Evolutionary conservation across 2,888 invertebrate species (phyloP).

Genomic region (Ectobius pallidus): DNA sequence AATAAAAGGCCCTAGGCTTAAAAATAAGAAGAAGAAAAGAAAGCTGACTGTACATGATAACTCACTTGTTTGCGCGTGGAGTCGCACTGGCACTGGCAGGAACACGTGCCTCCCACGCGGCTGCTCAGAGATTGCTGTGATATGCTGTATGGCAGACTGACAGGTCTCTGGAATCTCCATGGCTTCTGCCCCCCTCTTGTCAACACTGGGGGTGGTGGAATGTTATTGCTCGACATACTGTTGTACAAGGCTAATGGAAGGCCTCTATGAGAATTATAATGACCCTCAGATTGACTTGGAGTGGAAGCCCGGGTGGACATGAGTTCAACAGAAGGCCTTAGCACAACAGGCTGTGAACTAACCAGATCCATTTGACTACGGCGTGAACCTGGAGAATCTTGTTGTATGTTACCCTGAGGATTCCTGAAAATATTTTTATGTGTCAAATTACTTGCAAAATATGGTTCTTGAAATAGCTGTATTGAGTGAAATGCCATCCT

Average conservation of each 20-base stretch:
- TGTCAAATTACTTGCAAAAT: neutral
- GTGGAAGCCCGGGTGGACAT: neutral
- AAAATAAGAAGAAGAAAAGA: too few species aligned
- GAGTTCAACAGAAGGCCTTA: neutral
- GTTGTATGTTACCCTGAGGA: neutral
- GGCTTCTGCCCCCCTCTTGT: neutral
- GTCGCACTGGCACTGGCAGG: constrained; percentile 32
- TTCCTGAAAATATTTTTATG: neutral
- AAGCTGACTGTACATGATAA: too few species aligned
- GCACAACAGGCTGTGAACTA: neutral
- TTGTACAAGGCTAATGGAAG: neutral
- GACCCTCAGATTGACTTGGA: neutral
- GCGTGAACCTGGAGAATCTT: neutral
- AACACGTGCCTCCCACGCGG: neutral
- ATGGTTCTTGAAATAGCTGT: neutral
- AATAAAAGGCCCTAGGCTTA: too few species aligned
- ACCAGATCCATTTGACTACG: constrained; percentile 18
- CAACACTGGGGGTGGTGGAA: neutral
- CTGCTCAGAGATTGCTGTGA: constrained; percentile 29
- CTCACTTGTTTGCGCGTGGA: neutral
- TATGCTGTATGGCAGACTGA: constrained; percentile 13
- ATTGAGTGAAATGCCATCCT: neutral
- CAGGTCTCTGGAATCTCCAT: neutral
- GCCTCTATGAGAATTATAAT: neutral
- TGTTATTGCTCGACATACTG: constrained; percentile 18